phyloP scores from a whole-genome alignment of 1,140 invertebrate genomes.

The Teleopsis dalmanni region DNA sequence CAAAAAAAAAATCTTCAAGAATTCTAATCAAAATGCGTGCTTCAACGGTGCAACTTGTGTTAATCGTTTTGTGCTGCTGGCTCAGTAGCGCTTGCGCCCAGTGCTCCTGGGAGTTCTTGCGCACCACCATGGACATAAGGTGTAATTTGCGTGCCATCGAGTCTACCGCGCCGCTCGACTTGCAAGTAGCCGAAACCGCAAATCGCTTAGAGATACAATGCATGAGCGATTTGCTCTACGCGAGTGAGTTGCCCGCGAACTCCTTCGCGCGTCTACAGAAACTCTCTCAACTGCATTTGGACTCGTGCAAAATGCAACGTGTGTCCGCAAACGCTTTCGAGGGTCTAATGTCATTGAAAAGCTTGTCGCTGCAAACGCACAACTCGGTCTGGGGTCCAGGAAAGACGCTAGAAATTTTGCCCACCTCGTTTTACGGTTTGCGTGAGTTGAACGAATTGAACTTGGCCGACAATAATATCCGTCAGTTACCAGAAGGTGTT shows the following conservation, averaged over 20 bases:
- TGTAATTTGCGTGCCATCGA: conserved; percentile 50
- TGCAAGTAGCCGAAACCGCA: conserved; percentile 56
- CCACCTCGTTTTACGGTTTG: conserved; percentile 56
- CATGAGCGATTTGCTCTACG: conserved; percentile 55
- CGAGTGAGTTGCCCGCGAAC: conserved; percentile 58
- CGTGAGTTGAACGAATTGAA: conserved; percentile 62
- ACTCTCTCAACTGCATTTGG: conserved; percentile 59
- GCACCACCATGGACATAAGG: conserved; percentile 46
- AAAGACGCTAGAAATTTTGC: conserved; percentile 54
- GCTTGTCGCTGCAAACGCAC: conserved; percentile 58
- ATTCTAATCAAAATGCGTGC: no score
- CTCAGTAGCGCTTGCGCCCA: conserved; percentile 17
- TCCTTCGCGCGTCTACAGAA: conserved; percentile 61
- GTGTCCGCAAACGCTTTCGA: conserved; percentile 63
- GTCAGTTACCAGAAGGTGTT: conserved; percentile 59
- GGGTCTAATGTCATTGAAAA: conserved; percentile 61
- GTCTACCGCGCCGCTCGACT: conserved; percentile 44
- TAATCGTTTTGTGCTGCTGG: not conserved
- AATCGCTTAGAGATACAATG: conserved; percentile 60
- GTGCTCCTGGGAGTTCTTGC: conserved; percentile 41
- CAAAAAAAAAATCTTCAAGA: no score
- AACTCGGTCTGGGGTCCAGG: conserved; percentile 60
- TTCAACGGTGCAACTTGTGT: no score
- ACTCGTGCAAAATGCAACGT: conserved; percentile 64
- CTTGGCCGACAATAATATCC: conserved; percentile 64